These are phyloP conservation scores for Ctenodactylus gundi DNA, from an alignment of 2,113 vertebrate genomes.

Conservation along the genomic window DNA sequence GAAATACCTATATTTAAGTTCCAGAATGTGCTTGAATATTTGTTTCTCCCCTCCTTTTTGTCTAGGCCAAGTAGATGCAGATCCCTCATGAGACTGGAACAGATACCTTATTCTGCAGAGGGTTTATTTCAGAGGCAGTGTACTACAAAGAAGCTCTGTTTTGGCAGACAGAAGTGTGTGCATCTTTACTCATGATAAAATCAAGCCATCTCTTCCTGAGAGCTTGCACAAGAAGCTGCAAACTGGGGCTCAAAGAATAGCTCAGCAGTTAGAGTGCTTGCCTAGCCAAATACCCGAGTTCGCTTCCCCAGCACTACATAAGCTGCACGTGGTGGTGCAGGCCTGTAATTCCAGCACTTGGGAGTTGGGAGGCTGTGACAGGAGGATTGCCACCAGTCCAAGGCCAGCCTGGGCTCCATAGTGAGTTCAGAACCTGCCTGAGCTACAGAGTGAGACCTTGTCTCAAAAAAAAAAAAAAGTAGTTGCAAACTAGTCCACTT, in stretches of 20 bases:
- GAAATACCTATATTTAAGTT: conserved; percentile 23
- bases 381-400: no score
- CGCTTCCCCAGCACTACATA: no score
- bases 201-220: background rate
- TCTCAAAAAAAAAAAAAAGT: no score
- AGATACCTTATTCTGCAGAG: background rate
- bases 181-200: background rate
- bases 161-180: background rate
- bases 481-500: background rate
- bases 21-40: background rate
- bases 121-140: background rate
- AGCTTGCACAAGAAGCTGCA: background rate
- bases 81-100: background rate
- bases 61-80: background rate
- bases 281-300: no score
- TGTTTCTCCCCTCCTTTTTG: background rate
- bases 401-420: no score
- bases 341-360: no score
- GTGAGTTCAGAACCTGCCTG: no score
- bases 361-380: no score
- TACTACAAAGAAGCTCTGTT: background rate
- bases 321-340: no score
- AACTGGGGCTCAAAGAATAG: no score
- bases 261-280: no score
- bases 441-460: no score